Evolutionary conservation across 2,113 vertebrate genomes (phyloP).

Genomic region (Cavia porcellus): DNA sequence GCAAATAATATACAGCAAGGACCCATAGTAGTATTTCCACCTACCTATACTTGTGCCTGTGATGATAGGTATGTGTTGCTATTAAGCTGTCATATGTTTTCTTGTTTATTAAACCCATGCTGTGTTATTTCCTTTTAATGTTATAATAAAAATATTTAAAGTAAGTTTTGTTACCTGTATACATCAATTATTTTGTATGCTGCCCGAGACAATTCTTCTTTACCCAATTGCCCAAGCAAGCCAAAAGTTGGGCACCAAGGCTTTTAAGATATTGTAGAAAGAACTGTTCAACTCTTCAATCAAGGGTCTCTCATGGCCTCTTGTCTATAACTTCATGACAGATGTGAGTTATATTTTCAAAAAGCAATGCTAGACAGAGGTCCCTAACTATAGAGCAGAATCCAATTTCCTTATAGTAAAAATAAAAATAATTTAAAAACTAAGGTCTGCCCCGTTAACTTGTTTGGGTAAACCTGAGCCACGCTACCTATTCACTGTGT

Average conservation of each 20-base stretch:
- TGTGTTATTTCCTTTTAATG: not conserved
- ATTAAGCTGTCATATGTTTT: not conserved
- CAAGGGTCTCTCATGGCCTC: not conserved
- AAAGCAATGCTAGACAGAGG: not conserved
- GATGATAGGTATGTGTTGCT: not conserved
- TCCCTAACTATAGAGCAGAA: not conserved
- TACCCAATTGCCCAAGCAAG: not conserved
- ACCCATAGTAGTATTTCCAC: not conserved
- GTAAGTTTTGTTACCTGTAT: not conserved
- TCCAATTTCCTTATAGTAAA: not conserved
- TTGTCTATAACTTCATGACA: not conserved
- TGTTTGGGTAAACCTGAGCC: not conserved
- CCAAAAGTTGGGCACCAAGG: not conserved
- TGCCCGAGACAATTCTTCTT: not conserved
- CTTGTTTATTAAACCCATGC: not conserved
- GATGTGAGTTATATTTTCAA: not conserved
- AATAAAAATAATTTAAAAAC: not conserved
- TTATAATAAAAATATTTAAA: not conserved
- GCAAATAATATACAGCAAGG: not conserved
- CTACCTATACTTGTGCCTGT: not conserved
- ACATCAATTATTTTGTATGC: not conserved
- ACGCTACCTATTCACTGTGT: not conserved
- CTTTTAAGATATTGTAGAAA: conserved; percentile 39
- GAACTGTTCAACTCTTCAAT: not conserved
- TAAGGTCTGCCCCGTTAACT: not conserved